Percentiles rank a stretch among this genome's conserved stretches.
Evolutionary conservation across 2,113 vertebrate genomes (phyloP).

Genomic region (Otis tarda): DNA sequence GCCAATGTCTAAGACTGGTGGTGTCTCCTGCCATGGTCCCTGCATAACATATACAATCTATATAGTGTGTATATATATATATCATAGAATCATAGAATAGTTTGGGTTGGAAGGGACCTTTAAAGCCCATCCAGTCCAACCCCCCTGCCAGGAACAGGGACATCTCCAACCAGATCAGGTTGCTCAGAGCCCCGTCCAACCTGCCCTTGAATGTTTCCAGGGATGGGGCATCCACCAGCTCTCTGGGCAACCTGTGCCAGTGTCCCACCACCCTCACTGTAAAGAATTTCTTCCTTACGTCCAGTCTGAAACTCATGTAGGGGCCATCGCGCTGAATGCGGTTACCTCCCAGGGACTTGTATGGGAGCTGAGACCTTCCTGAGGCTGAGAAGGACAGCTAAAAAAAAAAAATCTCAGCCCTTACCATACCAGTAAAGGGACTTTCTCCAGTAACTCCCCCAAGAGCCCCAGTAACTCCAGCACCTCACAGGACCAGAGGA

Average conservation of each 20-base stretch:
- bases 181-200: not conserved
- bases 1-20: rapidly evolving
- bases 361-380: not conserved
- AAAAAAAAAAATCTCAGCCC: not conserved
- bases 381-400: not conserved
- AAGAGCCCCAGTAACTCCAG: not conserved
- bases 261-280: not conserved
- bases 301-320: not conserved
- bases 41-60: too few relatives aligned
- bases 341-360: not conserved
- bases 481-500: not conserved
- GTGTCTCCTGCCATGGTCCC: not conserved
- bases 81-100: not conserved
- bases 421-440: not conserved
- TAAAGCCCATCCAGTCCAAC: too few relatives aligned
- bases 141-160: not conserved
- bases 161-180: not conserved
- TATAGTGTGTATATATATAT: not conserved
- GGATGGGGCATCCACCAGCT: not conserved
- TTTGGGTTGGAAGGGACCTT: not conserved
- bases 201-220: not conserved
- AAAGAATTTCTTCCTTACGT: not conserved
- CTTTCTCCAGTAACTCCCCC: not conserved
- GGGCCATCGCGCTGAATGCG: not conserved
- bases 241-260: too few relatives aligned